Base-by-base conservation (phyloP, 2,113 vertebrate genomes). In the Elephas maximus region DNA sequence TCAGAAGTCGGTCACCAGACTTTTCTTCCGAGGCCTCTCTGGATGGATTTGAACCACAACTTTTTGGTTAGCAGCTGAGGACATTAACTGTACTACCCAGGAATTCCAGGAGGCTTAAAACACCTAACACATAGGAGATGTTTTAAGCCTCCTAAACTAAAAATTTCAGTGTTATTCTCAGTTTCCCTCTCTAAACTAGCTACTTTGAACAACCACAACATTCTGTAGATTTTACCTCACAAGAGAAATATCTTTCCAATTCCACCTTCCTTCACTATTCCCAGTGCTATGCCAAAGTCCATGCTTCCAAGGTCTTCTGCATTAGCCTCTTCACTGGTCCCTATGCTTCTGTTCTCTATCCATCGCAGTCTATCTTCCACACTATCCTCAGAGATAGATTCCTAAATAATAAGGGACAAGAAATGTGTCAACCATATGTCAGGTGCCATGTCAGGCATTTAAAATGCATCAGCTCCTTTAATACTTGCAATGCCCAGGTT, bases 301-400 rank as follows among this genome's bases (percentile, higher is more conserved):
- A 1, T 2, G 71, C n/a, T 30, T 0, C 26, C 4, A 18, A 1
- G 12, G 9, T 18, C 51, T 45, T 3, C 8, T 62, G 23, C 23
- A 11, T 4, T 41, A 37, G 8, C 26, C 33, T 28, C 1, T 44
- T 15, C 14, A 5, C 20, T 9, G 15, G 10, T 28, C 20, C 20
- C 11, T 24, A 3, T 12, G 2, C 21, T 41, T 57, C 74, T 48
- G 23, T 53, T n/a, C 4, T 37, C 41, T 15, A 0, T 51, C 15
- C 21, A 8, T 28, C 60, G 7, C 4, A 14, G 15, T 44, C 14
- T 26, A 4, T 65, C 24, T 67, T 60, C 30, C 45, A 73, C 7
- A 0, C 0, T 6, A 28, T 33, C 20, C 17, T 37, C 15, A 77
- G n/a, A 60, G 74, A 77, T 30, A 37, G 9, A 28, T 45, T 62